phyloP scores from a whole-genome alignment of 2,797 vertebrate species.

The Mareca penelope region DNA sequence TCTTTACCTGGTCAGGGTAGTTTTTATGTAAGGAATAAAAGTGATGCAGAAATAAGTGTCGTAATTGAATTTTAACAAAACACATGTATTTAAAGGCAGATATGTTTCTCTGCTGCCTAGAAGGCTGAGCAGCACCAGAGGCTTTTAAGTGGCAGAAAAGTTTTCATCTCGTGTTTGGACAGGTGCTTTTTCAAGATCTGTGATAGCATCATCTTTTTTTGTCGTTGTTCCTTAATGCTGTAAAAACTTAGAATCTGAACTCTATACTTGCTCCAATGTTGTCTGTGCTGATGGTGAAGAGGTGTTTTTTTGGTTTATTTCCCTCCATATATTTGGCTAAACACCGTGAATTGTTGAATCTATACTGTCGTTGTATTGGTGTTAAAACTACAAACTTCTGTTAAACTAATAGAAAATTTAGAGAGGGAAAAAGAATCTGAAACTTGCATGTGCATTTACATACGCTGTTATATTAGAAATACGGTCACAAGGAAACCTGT shows the following conservation, averaged over 20 bases:
- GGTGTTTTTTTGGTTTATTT: background rate
- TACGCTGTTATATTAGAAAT: background rate
- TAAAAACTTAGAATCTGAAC: background rate
- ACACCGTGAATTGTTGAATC: background rate
- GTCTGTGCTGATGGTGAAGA: background rate
- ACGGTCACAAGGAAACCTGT: background rate
- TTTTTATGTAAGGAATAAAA: background rate
- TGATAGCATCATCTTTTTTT: background rate
- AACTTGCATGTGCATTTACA: background rate
- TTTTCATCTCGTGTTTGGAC: background rate
- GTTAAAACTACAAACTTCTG: background rate
- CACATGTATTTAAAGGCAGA: background rate
- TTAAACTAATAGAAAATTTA: background rate
- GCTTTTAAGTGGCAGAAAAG: background rate
- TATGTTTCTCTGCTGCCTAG: background rate
- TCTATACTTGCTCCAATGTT: rapidly evolving
- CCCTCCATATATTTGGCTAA: background rate
- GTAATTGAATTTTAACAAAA: background rate
- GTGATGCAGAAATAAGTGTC: background rate
- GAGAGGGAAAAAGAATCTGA: background rate
- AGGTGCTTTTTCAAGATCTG: background rate
- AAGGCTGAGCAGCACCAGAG: background rate
- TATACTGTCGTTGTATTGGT: background rate
- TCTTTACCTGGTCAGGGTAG: background rate
- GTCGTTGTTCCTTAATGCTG: background rate